Conservation (phyloP, 2,888 invertebrate species). For the Lepetodrilus schrolli region DNA sequence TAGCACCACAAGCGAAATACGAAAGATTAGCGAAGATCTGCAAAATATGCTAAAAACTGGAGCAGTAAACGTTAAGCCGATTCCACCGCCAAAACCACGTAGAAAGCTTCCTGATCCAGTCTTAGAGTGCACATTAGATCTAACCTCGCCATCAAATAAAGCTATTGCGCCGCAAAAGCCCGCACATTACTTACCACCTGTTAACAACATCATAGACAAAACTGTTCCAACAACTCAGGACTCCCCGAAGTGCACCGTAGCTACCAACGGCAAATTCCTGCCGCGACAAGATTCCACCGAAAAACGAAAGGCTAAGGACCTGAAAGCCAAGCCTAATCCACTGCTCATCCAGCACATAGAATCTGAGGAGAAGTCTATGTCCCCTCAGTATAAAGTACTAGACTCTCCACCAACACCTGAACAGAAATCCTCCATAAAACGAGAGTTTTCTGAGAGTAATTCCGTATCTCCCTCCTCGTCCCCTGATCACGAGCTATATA, state of each 20-base stretch:
- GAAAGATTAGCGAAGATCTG: constrained; percentile 48
- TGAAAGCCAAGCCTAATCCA: constrained; percentile 67
- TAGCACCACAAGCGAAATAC: constrained; percentile 43
- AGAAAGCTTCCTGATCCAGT: constrained; percentile 66
- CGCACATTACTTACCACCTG: background rate
- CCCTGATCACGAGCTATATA: constrained; percentile 65
- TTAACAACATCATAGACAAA: background rate
- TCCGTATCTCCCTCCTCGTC: constrained; percentile 68
- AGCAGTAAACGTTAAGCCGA: constrained; percentile 43
- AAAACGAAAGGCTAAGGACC: constrained; percentile 60
- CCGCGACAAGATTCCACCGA: constrained; percentile 61
- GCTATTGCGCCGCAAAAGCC: constrained; percentile 11
- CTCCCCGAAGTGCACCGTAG: background rate
- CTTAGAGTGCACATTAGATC: constrained; percentile 53
- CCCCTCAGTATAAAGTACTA: constrained; percentile 69
- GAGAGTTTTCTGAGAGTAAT: constrained; percentile 68
- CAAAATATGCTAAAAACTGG: constrained; percentile 43
- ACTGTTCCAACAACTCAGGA: constrained; percentile 3
- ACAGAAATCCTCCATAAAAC: constrained; percentile 57
- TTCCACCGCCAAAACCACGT: constrained; percentile 54
- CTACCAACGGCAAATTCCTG: constrained; percentile 6
- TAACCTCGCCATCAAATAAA: constrained; percentile 35
- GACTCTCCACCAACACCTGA: constrained; percentile 72
- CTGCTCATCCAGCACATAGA: constrained; percentile 62
- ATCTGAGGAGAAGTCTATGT: constrained; percentile 61